Evolutionary conservation across 2,888 invertebrate species (phyloP), one percentile per base, ranked within the genome.

Genomic region (Odontocolon sp.): DNA sequence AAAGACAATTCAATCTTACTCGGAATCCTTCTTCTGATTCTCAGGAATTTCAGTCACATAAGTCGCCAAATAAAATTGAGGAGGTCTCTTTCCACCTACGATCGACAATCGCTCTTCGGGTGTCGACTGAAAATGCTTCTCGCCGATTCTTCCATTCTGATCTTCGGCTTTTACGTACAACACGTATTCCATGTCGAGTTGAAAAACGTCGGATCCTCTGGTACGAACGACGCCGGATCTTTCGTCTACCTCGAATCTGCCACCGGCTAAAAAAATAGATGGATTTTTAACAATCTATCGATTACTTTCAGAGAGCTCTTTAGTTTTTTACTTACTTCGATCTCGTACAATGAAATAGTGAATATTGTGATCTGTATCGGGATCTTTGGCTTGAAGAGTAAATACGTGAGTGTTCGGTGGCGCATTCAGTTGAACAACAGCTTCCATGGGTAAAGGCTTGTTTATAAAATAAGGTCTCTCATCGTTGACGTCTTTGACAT

Each of bases 381-480:
- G 98, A 90, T 99, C 99, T 81, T 98, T 92, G 11, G 99, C 99
- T 90, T 98, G 97, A 23, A 99, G 94, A n/a, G 98, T 98, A 91
- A 98, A 99, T 2, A 99, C 98, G 3, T 97, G 97, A 0, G 98
- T 98, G 90, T 98, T 98, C 38, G 97, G 96, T 2, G 97, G 96
- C 2, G 98, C 98, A 90, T 98, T 98, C 64, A 98, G 93, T 87
- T 98, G 98, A 0, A 99, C 98, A 75, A 99, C 98, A 0, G 99
- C 97, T 91, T 98, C 97, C 97, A 98, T 99, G 14, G 99, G 99
- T 80, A 97, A 92, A 0, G 99, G 99, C 1, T 97, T 94, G 92
- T 99, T 99, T 92, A 98, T 96, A 92, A 99, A 99, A 91, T 97
- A 97, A 0, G 99, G 98, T 0, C 96, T 95, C 91, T 99, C 99